phyloP scores from a whole-genome alignment of 2,797 vertebrate genomes.

The Squalus acanthias region DNA sequence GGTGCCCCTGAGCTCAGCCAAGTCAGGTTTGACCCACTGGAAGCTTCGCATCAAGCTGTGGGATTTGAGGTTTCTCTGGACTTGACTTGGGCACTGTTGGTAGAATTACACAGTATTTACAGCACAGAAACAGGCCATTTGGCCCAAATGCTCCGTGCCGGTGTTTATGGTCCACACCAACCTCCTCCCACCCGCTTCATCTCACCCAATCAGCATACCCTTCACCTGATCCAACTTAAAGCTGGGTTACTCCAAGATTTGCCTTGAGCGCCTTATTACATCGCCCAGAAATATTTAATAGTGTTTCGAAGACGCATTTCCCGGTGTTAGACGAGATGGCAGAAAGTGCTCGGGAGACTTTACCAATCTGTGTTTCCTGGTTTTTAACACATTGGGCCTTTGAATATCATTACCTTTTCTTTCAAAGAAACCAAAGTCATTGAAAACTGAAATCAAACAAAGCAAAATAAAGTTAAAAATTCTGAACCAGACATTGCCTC shows the following conservation, averaged over 20 bases:
- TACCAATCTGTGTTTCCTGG: neutral
- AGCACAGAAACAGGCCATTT: neutral
- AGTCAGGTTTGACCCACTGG: neutral
- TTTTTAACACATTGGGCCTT: neutral
- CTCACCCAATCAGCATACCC: neutral
- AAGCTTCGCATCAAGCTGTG: neutral
- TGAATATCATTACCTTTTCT: neutral
- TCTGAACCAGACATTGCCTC: neutral
- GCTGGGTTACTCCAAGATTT: neutral
- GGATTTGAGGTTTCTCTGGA: neutral
- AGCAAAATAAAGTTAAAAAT: neutral
- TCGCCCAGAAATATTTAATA: neutral
- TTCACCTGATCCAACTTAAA: neutral
- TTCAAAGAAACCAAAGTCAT: neutral
- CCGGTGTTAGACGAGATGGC: neutral
- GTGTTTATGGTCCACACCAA: neutral
- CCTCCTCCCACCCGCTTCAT: neutral
- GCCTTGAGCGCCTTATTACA: neutral
- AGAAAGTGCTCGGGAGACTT: neutral
- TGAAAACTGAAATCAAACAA: conserved; percentile 9
- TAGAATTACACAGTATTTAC: neutral
- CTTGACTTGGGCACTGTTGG: neutral
- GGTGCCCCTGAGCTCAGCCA: neutral
- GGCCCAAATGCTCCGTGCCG: no score
- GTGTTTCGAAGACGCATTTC: neutral